Percentiles rank a stretch among this genome's conserved stretches.
These are phyloP conservation scores for Perithous albicinctus DNA, from an alignment of 2,888 invertebrate species.

Conservation along the genomic window DNA sequence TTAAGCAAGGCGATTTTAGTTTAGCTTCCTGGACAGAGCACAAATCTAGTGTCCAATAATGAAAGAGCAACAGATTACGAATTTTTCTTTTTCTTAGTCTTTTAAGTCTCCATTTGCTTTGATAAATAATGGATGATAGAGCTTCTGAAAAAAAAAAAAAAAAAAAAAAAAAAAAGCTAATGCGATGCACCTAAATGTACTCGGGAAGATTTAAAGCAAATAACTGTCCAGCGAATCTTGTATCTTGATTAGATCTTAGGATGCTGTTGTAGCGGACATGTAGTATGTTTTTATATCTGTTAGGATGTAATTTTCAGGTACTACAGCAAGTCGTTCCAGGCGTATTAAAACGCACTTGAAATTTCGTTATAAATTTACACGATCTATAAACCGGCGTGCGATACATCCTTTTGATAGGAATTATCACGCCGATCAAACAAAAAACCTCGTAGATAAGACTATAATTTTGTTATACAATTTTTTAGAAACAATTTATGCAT, in stretches of 20 bases:
- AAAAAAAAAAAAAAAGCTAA: background rate
- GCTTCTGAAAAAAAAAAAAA: background rate
- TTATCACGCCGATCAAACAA: background rate
- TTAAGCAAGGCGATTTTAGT: background rate
- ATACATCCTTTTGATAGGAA: background rate
- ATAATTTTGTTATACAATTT: constrained; percentile 5
- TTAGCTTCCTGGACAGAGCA: background rate
- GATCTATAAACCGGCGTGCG: constrained; percentile 19
- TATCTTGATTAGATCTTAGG: constrained; percentile 20
- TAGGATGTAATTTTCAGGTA: constrained; percentile 47
- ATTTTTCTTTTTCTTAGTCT: background rate
- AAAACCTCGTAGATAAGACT: constrained; percentile 29
- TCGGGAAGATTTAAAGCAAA: no score
- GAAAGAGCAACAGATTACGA: background rate
- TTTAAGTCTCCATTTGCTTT: background rate
- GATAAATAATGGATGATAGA: background rate
- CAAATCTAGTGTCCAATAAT: background rate
- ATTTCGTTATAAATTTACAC: background rate
- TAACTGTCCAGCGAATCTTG: no score
- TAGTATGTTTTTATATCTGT: constrained; percentile 8
- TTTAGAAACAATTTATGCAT: constrained; percentile 18
- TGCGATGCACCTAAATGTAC: background rate
- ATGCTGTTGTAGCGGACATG: background rate
- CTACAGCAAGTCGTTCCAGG: constrained; percentile 4
- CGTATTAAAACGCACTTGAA: background rate